These are phyloP conservation scores for Teleopsis dalmanni DNA, from an alignment of 1,140 invertebrate genomes.

Conservation along the genomic window DNA sequence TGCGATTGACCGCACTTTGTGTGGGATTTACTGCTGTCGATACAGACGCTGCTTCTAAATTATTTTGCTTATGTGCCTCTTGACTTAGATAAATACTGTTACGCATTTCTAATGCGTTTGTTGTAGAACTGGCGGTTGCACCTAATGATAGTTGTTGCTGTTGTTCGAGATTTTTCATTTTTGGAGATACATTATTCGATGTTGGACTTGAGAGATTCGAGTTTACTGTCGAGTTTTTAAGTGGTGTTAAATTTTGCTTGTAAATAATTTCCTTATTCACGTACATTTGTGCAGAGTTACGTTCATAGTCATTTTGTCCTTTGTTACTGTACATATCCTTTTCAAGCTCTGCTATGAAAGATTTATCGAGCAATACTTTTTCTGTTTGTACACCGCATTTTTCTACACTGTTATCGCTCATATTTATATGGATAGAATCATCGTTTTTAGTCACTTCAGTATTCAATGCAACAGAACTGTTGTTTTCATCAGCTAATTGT, in stretches of 20 bases:
- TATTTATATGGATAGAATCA: constrained; percentile 28
- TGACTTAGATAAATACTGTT: neutral
- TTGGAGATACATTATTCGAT: constrained; percentile 16
- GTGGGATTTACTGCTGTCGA: constrained; percentile 18
- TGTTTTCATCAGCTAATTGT: neutral
- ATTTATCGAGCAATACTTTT: constrained; percentile 46
- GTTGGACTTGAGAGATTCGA: constrained; percentile 23
- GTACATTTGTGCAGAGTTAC: constrained; percentile 49
- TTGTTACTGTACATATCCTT: constrained; percentile 48
- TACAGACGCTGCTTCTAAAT: neutral
- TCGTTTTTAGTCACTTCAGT: neutral
- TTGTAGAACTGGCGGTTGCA: too few relatives aligned
- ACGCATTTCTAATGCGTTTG: neutral
- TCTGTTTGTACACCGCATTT: neutral
- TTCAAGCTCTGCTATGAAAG: constrained; percentile 55
- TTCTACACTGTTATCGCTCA: constrained; percentile 28
- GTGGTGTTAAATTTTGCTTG: constrained; percentile 37
- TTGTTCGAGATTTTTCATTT: constrained; percentile 19
- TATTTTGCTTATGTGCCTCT: constrained; percentile 11
- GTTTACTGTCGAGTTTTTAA: constrained; percentile 26
- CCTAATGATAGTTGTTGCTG: constrained; percentile 14
- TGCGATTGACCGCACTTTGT: constrained; percentile 44
- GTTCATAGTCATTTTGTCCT: constrained; percentile 33
- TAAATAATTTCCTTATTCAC: constrained; percentile 30
- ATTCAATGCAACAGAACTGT: neutral